phyloP scores from a whole-genome alignment of 2,113 vertebrate genomes.

The Halcyon malimbica region DNA sequence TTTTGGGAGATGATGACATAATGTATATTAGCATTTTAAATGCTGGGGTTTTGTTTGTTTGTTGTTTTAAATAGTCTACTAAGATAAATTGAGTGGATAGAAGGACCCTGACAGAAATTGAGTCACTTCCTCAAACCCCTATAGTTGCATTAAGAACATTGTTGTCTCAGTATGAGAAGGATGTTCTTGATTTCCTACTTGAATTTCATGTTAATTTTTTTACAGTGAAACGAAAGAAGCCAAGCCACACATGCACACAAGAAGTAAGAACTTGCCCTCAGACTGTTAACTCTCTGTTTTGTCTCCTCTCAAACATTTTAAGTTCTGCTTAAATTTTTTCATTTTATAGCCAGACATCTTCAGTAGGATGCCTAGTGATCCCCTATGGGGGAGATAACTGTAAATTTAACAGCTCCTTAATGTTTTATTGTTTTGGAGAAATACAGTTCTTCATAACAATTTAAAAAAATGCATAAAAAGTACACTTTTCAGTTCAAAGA shows the following conservation, averaged over 20 bases:
- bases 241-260: background rate
- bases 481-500: background rate
- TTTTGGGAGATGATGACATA: background rate
- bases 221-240: background rate
- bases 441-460: background rate
- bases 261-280: background rate
- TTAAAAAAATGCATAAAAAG: background rate
- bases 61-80: background rate
- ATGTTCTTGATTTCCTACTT: background rate
- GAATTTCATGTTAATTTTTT: background rate
- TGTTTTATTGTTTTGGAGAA: background rate
- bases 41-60: background rate
- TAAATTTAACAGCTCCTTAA: background rate
- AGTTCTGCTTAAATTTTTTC: background rate
- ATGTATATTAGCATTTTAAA: background rate
- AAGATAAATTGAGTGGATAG: background rate
- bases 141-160: background rate
- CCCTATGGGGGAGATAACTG: background rate
- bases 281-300: background rate
- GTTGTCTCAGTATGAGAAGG: background rate
- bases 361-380: background rate
- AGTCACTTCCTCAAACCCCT: background rate
- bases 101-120: background rate
- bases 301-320: background rate
- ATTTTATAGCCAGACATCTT: background rate